Evolutionary conservation across 2,113 vertebrate species (phyloP).

Genomic region (Synodontis membranacea): DNA sequence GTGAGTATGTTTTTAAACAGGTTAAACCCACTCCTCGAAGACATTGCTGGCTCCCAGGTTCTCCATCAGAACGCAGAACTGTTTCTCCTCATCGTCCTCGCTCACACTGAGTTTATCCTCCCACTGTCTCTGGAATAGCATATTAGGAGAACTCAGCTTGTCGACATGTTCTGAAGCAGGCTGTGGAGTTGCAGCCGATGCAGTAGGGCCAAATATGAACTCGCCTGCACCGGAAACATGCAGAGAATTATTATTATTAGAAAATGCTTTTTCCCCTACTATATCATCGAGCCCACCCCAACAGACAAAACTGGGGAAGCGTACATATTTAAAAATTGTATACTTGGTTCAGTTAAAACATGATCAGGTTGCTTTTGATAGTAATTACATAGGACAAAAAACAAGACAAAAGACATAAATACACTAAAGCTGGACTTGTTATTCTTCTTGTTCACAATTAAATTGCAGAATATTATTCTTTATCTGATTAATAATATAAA

Average conservation of each 20-base stretch:
- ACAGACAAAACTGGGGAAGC: background rate
- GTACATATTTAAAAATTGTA: background rate
- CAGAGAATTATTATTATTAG: background rate
- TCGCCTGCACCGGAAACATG: slow-evolving; percentile 68
- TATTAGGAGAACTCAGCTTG: slow-evolving; percentile 60
- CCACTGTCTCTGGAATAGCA: slow-evolving; percentile 67
- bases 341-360: too few species aligned
- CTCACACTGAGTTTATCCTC: slow-evolving; percentile 52
- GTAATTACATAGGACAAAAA: background rate
- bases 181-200: slow-evolving; percentile 50
- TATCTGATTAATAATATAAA: background rate
- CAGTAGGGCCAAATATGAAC: slow-evolving; percentile 76
- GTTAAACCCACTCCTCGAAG: slow-evolving; percentile 85
- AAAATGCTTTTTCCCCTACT: background rate
- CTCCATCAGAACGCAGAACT: slow-evolving; percentile 85
- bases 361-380: background rate
- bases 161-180: slow-evolving; percentile 29
- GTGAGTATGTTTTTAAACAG: background rate
- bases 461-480: background rate
- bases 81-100: slow-evolving; percentile 79
- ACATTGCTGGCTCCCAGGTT: slow-evolving; percentile 80
- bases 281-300: background rate
- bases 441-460: background rate
- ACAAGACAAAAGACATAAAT: background rate
- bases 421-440: background rate